Base-by-base conservation (phyloP, 2,888 invertebrate species). In the Tenthredo notha region DNA sequence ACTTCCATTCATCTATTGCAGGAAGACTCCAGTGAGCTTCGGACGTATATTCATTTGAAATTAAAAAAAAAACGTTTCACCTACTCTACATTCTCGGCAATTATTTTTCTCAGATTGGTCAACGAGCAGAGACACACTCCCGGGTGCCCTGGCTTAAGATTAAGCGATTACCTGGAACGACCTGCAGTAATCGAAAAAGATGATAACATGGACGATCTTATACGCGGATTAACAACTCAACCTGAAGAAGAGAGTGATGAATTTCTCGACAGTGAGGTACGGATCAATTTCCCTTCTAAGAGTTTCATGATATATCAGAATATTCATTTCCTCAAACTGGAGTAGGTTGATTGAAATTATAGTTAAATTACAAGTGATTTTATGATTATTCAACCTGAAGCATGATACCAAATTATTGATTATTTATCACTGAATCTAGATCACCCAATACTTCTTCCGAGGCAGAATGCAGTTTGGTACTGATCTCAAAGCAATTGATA, bases 401-500 rank as follows among this genome's bases (percentile, higher is more conserved):
- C n/a, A 29, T 40, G 18, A 65, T n/a, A n/a, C n/a, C 12, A 33
- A 25, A 18, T 61, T 72, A 6, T 29, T 50, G n/a, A 40, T 75
- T 4, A 33, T 67, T 74, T 82, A 37, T 47, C 47, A 47, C 47
- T 37, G 47, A 70, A 80, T 54, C 47, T 89, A 96, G 96, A 96
- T 96, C 82, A 96, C 96, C 4, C 94, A 95, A 88, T 96, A 94
- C 92, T 92, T 96, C 84, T 96, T 96, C 93, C 96, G 97, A 90
- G 95, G 96, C 33, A 96, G 95, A 86, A 95, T 95, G 91, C 95
- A 96, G 2, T 96, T 98, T 88, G 98, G 98, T 0, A 94, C 95
- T 12, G 98, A 98, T 93, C 94, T 98, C 86, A 95, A 97, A 70
- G 96, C 98, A 0, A 95, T 96, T 50, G 98, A 98, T 90, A 96